Base-by-base conservation (phyloP, 2,888 invertebrate genomes). In the Idaea dimidiata region DNA sequence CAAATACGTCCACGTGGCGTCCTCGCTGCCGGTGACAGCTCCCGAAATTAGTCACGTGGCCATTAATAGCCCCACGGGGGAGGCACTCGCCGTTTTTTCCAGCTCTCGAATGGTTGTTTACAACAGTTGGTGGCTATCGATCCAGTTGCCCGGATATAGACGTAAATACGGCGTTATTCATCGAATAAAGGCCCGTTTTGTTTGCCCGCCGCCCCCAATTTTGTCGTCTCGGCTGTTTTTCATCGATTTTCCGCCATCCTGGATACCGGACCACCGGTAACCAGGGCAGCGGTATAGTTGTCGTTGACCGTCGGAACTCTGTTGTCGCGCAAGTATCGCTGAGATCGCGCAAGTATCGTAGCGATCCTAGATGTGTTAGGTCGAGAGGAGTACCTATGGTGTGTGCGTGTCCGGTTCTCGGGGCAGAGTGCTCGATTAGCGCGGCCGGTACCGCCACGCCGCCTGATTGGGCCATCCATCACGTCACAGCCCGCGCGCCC, bases 391-490 rank as follows among this genome's bases (percentile, higher is more conserved):
- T 71, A n/a, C n/a, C n/a, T n/a, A 54, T 77, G 79, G 84, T 79
- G 80, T 82, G 86, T 85, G 88, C 85, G 88, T 80, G 85, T 81
- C 81, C 79, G 81, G 79, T 79, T 83, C 83, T 80, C 87, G 82
- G 84, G 86, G 86, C 89, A 84, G 87, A 86, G 81, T 84, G 88
- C 87, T 88, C 89, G 89, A 89, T 88, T 91, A 90, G 89, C 88
- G 87, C 86, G 89, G 84, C 86, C 83, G 84, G 85, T 81, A 84
- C 88, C 87, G 87, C 86, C 89, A 81, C 86, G 89, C 88, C 87
- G 91, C 89, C 89, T 88, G 90, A 91, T 91, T 91, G 88, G 93
- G 91, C 93, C 93, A 94, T 93, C 93, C 93, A 93, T 93, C 93
- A 91, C 84, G 73, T 75, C 75, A 72, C 78, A 78, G 76, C 83